These are phyloP conservation scores for Eristalis intricaria DNA, from an alignment of 2,888 invertebrate species.

Conservation along the genomic window DNA sequence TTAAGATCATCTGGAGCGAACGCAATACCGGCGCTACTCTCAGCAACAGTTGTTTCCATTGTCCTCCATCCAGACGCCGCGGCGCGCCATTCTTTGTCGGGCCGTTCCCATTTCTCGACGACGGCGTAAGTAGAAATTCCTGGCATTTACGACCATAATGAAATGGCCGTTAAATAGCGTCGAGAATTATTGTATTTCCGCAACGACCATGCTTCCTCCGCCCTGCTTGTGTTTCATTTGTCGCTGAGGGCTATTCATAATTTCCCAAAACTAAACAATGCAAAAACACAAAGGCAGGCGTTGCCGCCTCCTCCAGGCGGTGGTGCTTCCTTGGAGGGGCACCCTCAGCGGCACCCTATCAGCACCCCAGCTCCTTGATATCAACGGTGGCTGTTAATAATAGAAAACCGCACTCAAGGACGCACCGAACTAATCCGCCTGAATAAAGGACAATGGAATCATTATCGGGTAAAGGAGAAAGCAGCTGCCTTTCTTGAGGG, in stretches of 20 bases:
- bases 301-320: not conserved
- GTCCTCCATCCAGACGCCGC: not conserved
- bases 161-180: not conserved
- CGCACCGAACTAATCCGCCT: slow-evolving; percentile 1
- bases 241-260: slow-evolving; percentile 63
- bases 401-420: slow-evolving; percentile 37
- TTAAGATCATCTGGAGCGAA: not conserved
- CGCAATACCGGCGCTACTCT: not conserved
- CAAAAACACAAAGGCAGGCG: slow-evolving; percentile 34
- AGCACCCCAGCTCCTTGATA: not conserved
- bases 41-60: not conserved
- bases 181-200: not conserved
- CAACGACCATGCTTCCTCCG: not conserved
- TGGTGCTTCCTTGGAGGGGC: not conserved
- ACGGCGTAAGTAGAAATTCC: not conserved
- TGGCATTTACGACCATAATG: not conserved
- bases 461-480: slow-evolving; percentile 33
- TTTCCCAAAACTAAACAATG: slow-evolving; percentile 56
- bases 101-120: not conserved
- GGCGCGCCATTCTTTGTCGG: not conserved
- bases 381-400: slow-evolving; percentile 28
- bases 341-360: not conserved
- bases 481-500: slow-evolving; percentile 32
- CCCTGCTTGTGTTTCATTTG: slow-evolving; percentile 53
- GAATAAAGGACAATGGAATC: slow-evolving; percentile 26